Evolutionary conservation across 35 echinoderm and acorn worm species (phyloP), one percentile per base, ranked within the genome.

Genomic region (Apostichopus japonicus): DNA sequence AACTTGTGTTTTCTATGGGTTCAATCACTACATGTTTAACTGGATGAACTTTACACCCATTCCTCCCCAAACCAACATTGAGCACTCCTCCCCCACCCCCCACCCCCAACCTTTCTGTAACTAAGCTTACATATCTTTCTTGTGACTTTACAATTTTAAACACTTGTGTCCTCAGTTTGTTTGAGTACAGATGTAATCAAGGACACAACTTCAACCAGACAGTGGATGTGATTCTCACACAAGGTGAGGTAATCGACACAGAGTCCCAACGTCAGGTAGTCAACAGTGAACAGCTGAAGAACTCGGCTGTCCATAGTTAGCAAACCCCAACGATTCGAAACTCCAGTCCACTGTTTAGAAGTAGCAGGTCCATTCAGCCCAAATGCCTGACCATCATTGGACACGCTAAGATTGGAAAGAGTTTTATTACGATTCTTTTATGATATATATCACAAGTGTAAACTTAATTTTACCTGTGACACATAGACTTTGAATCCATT

Each of bases 351-450:
- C 15, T 55, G 27, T 72, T 8, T n/a, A 65, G 10, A 19, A 72
- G 33, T 4, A 89, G 56, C 33, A 19, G 27, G 56, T 89, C 33
- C 21, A 89, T 65, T 89, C 86, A 89, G 86, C n/a, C 86, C 86
- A 89, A 89, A 89, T 89, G 86, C 86, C 86, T 89, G 86, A 44
- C 57, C 86, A 89, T 89, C 86, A 89, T 89, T 27, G 86, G 86
- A 89, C 86, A 89, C 67, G 1, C 21, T 9, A 78, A 44, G 33
- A 44, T 44, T 44, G 33, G 33, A 44, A 44, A 4, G 33, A 56
- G 9, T 84, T 44, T 44, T 1, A 4, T 44, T 44, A 44, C 1
- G 33, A 44, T 44, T 44, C 33, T 44, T 44, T 44, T 44, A 44
- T 44, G 33, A 44, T 44, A 44, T 44, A 44, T 3, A 44, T 44